phyloP scores from a whole-genome alignment of 2,888 invertebrate species.

The Sinopyrophorus schimmeli region DNA sequence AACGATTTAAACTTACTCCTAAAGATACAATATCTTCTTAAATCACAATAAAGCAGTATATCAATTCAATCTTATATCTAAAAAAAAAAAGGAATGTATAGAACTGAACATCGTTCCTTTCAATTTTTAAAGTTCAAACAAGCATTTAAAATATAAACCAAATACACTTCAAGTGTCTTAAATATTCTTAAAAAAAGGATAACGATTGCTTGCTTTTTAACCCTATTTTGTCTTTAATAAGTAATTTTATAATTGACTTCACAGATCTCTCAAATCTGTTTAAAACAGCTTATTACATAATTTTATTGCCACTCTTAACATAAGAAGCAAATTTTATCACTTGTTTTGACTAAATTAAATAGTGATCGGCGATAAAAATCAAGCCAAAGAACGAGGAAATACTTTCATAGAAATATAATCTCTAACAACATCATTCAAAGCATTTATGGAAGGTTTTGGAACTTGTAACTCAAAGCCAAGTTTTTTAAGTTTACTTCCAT shows the following conservation, averaged over 20 bases:
- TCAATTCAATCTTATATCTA: constrained; percentile 21
- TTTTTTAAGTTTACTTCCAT: constrained; percentile 66
- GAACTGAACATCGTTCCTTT: neutral
- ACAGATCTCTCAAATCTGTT: no score
- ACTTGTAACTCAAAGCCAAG: constrained; percentile 64
- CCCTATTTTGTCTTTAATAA: no score
- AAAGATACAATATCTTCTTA: constrained; percentile 19
- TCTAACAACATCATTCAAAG: constrained; percentile 66
- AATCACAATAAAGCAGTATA: constrained; percentile 32
- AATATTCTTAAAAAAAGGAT: no score
- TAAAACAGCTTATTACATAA: no score
- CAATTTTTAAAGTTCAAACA: neutral
- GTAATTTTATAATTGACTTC: no score
- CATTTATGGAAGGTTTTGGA: constrained; percentile 62
- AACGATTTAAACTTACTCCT: neutral
- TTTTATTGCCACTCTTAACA: neutral
- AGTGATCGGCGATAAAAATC: constrained; percentile 11
- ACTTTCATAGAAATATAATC: constrained; percentile 82
- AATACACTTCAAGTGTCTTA: no score
- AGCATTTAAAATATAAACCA: no score
- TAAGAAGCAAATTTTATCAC: constrained; percentile 13
- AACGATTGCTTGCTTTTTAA: no score
- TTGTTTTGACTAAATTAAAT: constrained; percentile 5
- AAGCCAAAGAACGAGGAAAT: constrained; percentile 71
- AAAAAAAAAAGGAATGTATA: neutral